A percentile compares a stretch with the other conserved stretches of the same genome.
Evolutionary conservation across 2,888 invertebrate genomes (phyloP).

Genomic region (Beris morrisii): DNA sequence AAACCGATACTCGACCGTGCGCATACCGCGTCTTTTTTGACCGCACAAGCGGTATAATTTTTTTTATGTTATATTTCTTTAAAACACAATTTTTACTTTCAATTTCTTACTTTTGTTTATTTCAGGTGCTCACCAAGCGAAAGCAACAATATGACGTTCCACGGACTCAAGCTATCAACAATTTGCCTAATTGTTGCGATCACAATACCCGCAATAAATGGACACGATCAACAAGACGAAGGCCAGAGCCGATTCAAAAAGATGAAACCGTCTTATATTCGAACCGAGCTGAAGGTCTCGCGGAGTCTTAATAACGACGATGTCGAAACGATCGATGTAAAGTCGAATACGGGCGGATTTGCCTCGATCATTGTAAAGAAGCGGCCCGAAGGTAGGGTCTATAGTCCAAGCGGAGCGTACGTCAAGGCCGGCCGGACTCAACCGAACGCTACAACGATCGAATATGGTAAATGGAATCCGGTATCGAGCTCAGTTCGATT

Average conservation of each 20-base stretch:
- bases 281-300: slow-evolving; percentile 76
- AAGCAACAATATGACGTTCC: too few relatives aligned
- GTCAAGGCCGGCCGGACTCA: slow-evolving; percentile 6
- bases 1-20: too few relatives aligned
- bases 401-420: slow-evolving; percentile 10
- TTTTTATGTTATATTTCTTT: too few relatives aligned
- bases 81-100: too few relatives aligned
- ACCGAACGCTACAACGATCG: slow-evolving; percentile 2
- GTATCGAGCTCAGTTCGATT: slow-evolving; percentile 45
- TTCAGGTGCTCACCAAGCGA: too few relatives aligned
- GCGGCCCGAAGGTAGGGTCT: slow-evolving; percentile 56
- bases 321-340: slow-evolving; percentile 75
- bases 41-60: too few relatives aligned
- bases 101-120: too few relatives aligned
- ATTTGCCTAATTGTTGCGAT: too few relatives aligned
- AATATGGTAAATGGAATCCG: slow-evolving; percentile 55
- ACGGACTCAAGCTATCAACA: not conserved
- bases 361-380: slow-evolving; percentile 78
- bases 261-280: slow-evolving; percentile 61
- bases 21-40: too few relatives aligned
- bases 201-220: too few relatives aligned
- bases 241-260: not conserved
- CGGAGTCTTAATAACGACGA: slow-evolving; percentile 75
- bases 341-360: slow-evolving; percentile 73
- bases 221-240: too few relatives aligned